Evolutionary conservation across 2,888 invertebrate genomes (phyloP).

Genomic region (Eutolmus rufibarbis): DNA sequence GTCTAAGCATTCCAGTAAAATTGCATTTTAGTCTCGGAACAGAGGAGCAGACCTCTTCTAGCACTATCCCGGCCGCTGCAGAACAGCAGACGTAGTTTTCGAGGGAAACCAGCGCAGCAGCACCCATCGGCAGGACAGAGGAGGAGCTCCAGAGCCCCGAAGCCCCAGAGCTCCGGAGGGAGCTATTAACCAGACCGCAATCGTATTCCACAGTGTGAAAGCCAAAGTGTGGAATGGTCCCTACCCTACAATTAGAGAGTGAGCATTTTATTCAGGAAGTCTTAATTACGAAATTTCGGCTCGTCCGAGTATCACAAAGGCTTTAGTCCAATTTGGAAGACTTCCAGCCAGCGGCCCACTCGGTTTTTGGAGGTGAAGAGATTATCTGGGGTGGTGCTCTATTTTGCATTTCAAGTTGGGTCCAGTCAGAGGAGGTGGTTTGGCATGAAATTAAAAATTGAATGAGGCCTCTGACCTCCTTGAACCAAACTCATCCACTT

Average conservation of each 20-base stretch:
- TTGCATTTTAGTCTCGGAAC: constrained; percentile 23
- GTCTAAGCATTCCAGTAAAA: constrained; percentile 11
- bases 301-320: not conserved
- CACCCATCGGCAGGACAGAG: not conserved
- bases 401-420: not conserved
- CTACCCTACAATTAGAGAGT: not conserved
- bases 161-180: not conserved
- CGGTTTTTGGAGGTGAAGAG: not conserved
- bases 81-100: not conserved
- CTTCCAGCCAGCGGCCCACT: not conserved
- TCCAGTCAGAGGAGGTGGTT: not conserved
- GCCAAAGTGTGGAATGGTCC: constrained; percentile 12
- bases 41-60: not conserved
- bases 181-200: constrained; percentile 10
- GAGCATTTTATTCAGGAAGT: constrained; percentile 7
- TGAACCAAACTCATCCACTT: not conserved
- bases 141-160: not conserved
- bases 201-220: constrained; percentile 5
- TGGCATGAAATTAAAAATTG: not conserved
- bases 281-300: constrained; percentile 21
- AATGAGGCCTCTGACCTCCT: not conserved
- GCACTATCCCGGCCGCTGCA: not conserved
- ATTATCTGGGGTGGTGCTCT: not conserved
- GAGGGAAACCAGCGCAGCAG: not conserved
- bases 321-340: not conserved